phyloP scores from a whole-genome alignment of 2,797 vertebrate genomes.

The Chiroxiphia lanceolata region DNA sequence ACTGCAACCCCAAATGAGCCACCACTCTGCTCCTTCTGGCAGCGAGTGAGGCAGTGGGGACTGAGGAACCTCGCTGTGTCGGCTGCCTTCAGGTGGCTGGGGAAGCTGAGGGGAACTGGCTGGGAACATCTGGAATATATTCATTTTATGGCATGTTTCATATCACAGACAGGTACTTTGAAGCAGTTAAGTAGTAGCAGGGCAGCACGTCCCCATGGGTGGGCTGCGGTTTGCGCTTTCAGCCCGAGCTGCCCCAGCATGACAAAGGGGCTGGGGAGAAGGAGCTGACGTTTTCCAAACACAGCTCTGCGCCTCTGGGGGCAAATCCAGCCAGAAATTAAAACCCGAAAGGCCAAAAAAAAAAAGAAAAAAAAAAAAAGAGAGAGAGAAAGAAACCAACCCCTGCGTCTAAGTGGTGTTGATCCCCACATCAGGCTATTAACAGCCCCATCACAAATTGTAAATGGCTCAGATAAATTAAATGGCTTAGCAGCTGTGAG shows the following conservation, averaged over 20 bases:
- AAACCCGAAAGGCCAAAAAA: constrained; percentile 41
- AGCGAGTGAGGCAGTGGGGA: rapidly evolving
- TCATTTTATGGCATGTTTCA: constrained; percentile 74
- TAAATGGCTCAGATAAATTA: constrained; percentile 73
- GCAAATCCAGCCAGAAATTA: constrained; percentile 60
- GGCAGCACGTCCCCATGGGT: constrained; percentile 74
- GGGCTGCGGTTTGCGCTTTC: constrained; percentile 74
- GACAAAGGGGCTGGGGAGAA: constrained; percentile 68
- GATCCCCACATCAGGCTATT: constrained; percentile 52
- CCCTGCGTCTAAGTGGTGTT: neutral
- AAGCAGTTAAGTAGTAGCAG: constrained; percentile 70
- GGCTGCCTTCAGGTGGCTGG: constrained; percentile 61
- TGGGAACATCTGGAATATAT: constrained; percentile 77
- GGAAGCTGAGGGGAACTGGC: neutral
- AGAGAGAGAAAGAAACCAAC: neutral
- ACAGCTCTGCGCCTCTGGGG: constrained; percentile 60
- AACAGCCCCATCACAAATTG: constrained; percentile 69
- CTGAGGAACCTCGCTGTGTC: neutral
- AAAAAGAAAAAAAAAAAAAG: neutral
- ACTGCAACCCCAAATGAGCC: neutral
- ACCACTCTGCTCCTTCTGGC: rapidly evolving
- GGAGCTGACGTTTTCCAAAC: constrained; percentile 71
- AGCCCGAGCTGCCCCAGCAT: constrained; percentile 65
- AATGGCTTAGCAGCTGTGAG: constrained; percentile 68
- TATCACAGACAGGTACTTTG: constrained; percentile 77